A percentile compares a stretch with the other conserved stretches of the same genome.
Evolutionary conservation across 2,113 vertebrate genomes (phyloP).

Genomic region (Crypturellus undulatus): DNA sequence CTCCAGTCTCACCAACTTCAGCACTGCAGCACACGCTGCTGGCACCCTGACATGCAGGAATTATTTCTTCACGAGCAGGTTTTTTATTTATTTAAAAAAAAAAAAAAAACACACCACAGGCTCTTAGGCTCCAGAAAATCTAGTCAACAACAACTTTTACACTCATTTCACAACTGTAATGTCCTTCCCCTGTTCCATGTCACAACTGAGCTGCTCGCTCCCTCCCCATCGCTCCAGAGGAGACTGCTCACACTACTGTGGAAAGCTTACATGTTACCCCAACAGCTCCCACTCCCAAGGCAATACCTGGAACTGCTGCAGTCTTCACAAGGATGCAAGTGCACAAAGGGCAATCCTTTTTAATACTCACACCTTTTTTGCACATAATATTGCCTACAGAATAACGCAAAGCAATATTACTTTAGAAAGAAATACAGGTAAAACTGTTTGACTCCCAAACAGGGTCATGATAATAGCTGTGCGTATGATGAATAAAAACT

Average conservation of each 20-base stretch:
- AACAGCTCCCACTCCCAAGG: not conserved
- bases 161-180: not conserved
- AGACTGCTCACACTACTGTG: not conserved
- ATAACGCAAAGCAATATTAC: not conserved
- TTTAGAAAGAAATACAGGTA: not conserved
- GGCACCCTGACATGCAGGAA: accelerated
- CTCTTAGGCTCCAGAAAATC: not conserved
- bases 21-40: not conserved
- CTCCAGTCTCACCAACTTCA: not conserved
- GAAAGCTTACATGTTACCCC: not conserved
- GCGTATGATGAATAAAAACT: not conserved
- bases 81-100: not conserved
- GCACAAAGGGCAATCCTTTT: constrained; percentile 9
- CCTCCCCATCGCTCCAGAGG: not conserved
- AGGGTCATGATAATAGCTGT: not conserved
- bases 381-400: not conserved
- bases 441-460: not conserved
- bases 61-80: not conserved
- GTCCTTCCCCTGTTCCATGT: not conserved
- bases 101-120: not conserved
- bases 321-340: not conserved
- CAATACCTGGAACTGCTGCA: not conserved
- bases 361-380: not conserved
- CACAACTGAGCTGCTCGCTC: not conserved
- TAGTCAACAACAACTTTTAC: not conserved